These are phyloP conservation scores for Mus pahari DNA, from an alignment of 2,113 vertebrate genomes.

Conservation along the genomic window DNA sequence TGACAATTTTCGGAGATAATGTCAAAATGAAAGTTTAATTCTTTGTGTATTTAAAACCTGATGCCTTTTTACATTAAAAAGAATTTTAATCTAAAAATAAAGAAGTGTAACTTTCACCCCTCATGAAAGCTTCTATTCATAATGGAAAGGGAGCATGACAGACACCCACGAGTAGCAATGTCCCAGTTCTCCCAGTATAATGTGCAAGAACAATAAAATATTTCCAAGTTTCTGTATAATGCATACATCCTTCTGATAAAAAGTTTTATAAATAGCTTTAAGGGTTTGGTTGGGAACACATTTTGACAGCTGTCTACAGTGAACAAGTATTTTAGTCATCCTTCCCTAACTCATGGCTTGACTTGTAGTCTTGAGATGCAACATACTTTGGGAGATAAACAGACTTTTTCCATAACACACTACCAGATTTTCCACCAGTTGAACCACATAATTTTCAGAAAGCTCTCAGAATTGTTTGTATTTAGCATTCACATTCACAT, in stretches of 20 bases:
- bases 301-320: neutral
- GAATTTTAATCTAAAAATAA: neutral
- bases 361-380: neutral
- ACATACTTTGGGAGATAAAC: neutral
- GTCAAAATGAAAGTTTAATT: conserved; percentile 14
- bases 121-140: neutral
- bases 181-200: no score
- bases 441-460: no score
- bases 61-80: conserved; percentile 12
- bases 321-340: neutral
- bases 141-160: neutral
- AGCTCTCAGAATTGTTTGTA: no score
- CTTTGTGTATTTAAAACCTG: neutral
- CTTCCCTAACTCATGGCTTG: neutral
- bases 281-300: neutral
- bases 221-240: neutral
- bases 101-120: neutral
- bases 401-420: neutral
- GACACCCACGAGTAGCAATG: neutral
- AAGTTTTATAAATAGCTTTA: neutral
- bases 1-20: conserved; percentile 32
- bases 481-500: neutral
- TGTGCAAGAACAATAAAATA: neutral
- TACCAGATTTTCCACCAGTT: neutral
- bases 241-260: neutral